Conservation (phyloP, 1,140 invertebrate genomes). For the Hyles euphorbiae region DNA sequence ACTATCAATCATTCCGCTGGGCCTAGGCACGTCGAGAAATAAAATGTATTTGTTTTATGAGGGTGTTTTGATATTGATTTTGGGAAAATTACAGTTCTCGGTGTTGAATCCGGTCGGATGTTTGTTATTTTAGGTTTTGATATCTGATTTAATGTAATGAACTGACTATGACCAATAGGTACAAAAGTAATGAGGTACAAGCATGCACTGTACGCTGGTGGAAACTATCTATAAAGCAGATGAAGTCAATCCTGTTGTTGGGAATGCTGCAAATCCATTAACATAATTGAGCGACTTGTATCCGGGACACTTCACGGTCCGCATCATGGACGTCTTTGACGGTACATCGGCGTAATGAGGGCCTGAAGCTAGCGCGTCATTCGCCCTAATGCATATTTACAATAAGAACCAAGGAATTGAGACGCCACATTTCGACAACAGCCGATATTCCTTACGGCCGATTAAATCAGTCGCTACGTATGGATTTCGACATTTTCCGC, state of each 20-base stretch:
- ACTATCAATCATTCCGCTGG: slow-evolving; percentile 67
- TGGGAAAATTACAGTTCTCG: slow-evolving; percentile 28
- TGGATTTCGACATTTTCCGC: slow-evolving; percentile 35
- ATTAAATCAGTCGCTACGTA: slow-evolving; percentile 40
- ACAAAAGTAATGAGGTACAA: background rate
- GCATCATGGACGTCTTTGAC: slow-evolving; percentile 62
- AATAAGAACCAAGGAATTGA: slow-evolving; percentile 42
- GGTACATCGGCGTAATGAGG: slow-evolving; percentile 58
- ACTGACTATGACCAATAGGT: background rate
- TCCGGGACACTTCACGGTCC: slow-evolving; percentile 54
- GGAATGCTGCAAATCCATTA: slow-evolving; percentile 53
- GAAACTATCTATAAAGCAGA: slow-evolving; percentile 39
- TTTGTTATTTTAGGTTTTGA: no score
- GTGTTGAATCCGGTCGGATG: no score
- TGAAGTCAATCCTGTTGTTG: slow-evolving; percentile 31
- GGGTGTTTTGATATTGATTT: slow-evolving; percentile 59
- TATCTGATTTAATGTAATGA: no score
- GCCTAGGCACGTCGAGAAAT: slow-evolving; percentile 61
- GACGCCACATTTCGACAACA: slow-evolving; percentile 31
- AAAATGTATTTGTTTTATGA: slow-evolving; percentile 71
- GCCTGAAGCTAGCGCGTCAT: slow-evolving; percentile 40
- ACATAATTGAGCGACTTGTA: slow-evolving; percentile 65
- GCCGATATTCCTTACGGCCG: slow-evolving; percentile 36
- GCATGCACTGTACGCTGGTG: background rate
- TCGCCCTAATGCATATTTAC: slow-evolving; percentile 68